Evolutionary conservation across 2,888 invertebrate genomes (phyloP), one percentile per base, ranked within the genome.

Genomic region (Chrysomela aeneicollis): DNA sequence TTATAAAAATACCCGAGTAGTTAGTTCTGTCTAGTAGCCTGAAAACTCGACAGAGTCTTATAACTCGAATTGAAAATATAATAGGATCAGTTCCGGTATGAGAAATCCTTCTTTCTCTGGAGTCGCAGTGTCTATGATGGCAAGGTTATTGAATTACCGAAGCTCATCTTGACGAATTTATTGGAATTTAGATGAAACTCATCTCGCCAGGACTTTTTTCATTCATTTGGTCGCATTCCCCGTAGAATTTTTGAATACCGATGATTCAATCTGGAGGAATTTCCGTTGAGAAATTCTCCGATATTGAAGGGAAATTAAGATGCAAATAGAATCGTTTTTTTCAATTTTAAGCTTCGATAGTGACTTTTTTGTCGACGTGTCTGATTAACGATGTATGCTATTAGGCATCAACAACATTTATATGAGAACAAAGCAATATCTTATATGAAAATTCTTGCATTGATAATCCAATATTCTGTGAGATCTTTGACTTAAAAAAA

Each of bases 1-100:
- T 26, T 5, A 26, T 26, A 26, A 26, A 26, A 26, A 26, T 26
- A 3, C 8, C 10, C 12, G 35, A 12, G 35, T 12, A 10, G 35
- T 35, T 35, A 35, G 12, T 35, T 5, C 9, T 12, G 12, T 35
- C 6, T 5, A 2, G 35, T 5, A 35, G 12, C 35, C 35, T 42
- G 42, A 15, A 42, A 15, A 15, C 4, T 42, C 15, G 3, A 2
- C 3, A n/a, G 15, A 4, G n/a, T 4, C 42, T 42, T 42, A n/a
- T n/a, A n/a, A n/a, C 42, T 42, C 42, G 6, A 42, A 42, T 15
- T 42, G 42, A 42, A 42, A 42, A 42, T 42, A 42, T 42, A 42
- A 42, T 42, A 42, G 42, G 42, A 42, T 42, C 12, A 42, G 15
- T 15, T 42, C 15, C 42, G 15, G 6, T 15, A 42, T 42, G 42